Evolutionary conservation across 2,888 invertebrate species (phyloP).

Genomic region (Ditula angustiorana): DNA sequence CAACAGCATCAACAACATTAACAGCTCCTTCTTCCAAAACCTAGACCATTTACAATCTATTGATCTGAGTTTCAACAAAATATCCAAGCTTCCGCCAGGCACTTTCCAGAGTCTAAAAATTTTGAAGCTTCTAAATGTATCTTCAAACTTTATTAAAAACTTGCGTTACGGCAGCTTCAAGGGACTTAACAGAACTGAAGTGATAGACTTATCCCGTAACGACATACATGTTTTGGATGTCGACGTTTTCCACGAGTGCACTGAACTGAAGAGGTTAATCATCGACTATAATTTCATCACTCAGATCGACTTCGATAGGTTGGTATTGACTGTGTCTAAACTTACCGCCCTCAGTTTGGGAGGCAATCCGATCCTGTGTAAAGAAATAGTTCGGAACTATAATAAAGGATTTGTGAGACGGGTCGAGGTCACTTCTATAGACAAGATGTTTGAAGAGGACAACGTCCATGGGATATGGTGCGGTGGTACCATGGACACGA

Average conservation of each 20-base stretch:
- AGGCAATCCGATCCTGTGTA: conserved; percentile 73
- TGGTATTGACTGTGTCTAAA: conserved; percentile 61
- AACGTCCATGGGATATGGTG: conserved; percentile 77
- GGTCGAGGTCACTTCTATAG: conserved; percentile 69
- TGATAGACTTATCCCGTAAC: conserved; percentile 71
- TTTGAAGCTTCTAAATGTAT: conserved; percentile 68
- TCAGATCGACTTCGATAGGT: conserved; percentile 64
- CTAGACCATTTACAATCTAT: conserved; percentile 62
- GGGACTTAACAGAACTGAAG: conserved; percentile 67
- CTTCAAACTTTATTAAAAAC: conserved; percentile 61
- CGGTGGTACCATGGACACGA: conserved; percentile 54
- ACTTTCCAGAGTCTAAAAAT: conserved; percentile 67
- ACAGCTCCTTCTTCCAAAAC: conserved; percentile 59
- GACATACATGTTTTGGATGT: conserved; percentile 64
- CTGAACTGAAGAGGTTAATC: conserved; percentile 62
- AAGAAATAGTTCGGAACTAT: conserved; percentile 66
- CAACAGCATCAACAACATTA: conserved; percentile 58
- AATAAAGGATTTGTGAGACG: conserved; percentile 52
- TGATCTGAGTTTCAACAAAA: conserved; percentile 67
- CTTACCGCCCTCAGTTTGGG: conserved; percentile 69
- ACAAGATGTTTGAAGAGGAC: conserved; percentile 75
- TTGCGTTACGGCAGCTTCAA: conserved; percentile 71
- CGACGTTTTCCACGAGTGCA: conserved; percentile 73
- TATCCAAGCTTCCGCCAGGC: conserved; percentile 64
- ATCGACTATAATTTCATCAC: conserved; percentile 72